These are phyloP conservation scores for Polydrusus cervinus DNA, from an alignment of 2,888 invertebrate genomes.

Conservation along the genomic window DNA sequence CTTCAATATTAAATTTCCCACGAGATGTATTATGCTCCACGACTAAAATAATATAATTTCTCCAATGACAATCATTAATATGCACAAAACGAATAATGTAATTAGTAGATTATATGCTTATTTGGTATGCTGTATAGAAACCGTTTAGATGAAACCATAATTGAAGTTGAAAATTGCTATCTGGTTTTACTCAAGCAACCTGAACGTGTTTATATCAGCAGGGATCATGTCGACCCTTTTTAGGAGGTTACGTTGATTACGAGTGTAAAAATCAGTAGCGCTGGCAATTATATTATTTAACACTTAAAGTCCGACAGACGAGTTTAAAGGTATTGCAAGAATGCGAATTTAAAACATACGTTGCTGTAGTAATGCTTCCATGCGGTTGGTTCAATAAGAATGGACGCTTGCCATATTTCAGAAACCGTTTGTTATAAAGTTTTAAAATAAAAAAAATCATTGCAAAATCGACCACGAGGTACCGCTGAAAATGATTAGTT, in stretches of 20 bases:
- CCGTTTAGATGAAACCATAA: conserved; percentile 43
- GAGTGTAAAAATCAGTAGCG: conserved; percentile 17
- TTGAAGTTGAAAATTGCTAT: conserved; percentile 50
- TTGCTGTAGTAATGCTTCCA: too few relatives aligned
- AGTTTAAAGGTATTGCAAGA: too few relatives aligned
- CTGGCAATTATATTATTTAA: background rate
- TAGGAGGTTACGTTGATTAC: conserved; percentile 4
- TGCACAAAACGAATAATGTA: conserved; percentile 18
- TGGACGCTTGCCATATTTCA: too few relatives aligned
- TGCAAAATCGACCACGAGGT: too few relatives aligned
- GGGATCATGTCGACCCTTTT: conserved; percentile 35
- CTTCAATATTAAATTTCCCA: too few relatives aligned
- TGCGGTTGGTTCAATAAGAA: too few relatives aligned
- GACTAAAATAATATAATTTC: background rate
- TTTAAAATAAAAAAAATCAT: too few relatives aligned
- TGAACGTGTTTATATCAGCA: conserved; percentile 50
- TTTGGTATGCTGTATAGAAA: conserved; percentile 47
- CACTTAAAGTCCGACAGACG: too few relatives aligned
- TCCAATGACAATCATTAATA: background rate
- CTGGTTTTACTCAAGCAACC: conserved; percentile 41
- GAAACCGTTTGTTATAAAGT: too few relatives aligned
- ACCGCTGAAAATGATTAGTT: too few relatives aligned
- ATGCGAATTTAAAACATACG: too few relatives aligned
- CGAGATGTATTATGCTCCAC: too few relatives aligned
- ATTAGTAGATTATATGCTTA: conserved; percentile 45